Evolutionary conservation across 2,113 vertebrate species (phyloP).

Genomic region (Riparia riparia): DNA sequence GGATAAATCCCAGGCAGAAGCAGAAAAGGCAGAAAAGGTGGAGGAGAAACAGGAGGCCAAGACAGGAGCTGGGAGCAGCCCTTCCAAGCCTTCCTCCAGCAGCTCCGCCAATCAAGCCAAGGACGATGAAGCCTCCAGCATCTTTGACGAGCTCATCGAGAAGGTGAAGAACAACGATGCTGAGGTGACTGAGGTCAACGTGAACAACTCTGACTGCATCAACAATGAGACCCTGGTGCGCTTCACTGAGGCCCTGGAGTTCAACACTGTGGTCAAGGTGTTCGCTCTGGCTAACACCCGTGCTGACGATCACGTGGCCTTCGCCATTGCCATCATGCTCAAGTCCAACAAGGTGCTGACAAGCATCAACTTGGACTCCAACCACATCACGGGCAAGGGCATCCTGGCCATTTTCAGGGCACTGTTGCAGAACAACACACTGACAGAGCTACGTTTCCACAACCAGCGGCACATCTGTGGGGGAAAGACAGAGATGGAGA

Average conservation of each 20-base stretch:
- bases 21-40: constrained; percentile 7
- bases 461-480: constrained; percentile 98
- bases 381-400: constrained; percentile 94
- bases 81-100: constrained; percentile 9
- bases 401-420: constrained; percentile 94
- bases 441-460: constrained; percentile 96
- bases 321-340: constrained; percentile 89
- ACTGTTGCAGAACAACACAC: constrained; percentile 88
- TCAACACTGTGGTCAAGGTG: constrained; percentile 86
- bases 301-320: constrained; percentile 94
- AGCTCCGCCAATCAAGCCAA: constrained; percentile 56
- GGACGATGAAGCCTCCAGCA: constrained; percentile 83
- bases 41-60: constrained; percentile 17
- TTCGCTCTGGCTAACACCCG: constrained; percentile 94
- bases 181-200: constrained; percentile 85
- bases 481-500: constrained; percentile 98
- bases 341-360: constrained; percentile 88
- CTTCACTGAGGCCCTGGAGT: constrained; percentile 89
- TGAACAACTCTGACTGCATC: constrained; percentile 98
- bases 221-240: constrained; percentile 91
- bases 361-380: constrained; percentile 96
- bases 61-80: neutral
- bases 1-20: constrained; percentile 24
- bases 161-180: constrained; percentile 87
- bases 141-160: constrained; percentile 93